Evolutionary conservation across 23 tunicate genomes (phyloP), one percentile per base, ranked within the genome.

Genomic region (Styela clava): DNA sequence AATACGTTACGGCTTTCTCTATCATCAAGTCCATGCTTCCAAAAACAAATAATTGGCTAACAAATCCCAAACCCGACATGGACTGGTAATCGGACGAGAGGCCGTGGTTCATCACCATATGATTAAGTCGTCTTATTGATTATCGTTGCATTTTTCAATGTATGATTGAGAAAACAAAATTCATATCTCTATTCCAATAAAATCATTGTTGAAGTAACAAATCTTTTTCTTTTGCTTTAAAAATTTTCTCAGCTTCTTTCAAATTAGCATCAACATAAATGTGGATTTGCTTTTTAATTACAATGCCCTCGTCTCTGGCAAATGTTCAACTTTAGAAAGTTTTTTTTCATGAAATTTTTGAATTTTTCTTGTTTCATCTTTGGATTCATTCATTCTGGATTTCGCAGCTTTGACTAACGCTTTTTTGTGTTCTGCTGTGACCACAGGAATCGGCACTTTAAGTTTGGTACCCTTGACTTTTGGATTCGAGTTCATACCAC

Each of bases 401-500:
- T 83, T 87, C 16, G 92, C 92, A 64, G 32, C 56, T 68, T 82
- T 74, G 20, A 82, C 86, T 12, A 87, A 80, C 16, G 64, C 35
- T 68, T 62, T 68, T 52, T 83, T 67, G 62, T 76, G 83, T 76
- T 87, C 92, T 2, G 83, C 86, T 52, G 92, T 83, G 1, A 83
- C 83, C 69, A 63, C 87, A 12, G 92, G 86, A 19, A 87, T 87
- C 22, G 86, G 83, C 1, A 87, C 83, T 69, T 82, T 69, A 52
- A 87, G 68, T 32, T 83, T 68, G 23, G 92, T 87, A 3, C 92
- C 92, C 7, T 33, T 67, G 22, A 64, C 74, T 56, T 31, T 74
- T 21, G 92, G 92, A 63, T 82, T 87, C 32, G 74, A 74, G 52
- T 83, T 87, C 83, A 86, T 61, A 33, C 78, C 83, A 83, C 86